Base-by-base conservation (phyloP, 2,888 invertebrate genomes). In the Lasioglossum figueresi region DNA sequence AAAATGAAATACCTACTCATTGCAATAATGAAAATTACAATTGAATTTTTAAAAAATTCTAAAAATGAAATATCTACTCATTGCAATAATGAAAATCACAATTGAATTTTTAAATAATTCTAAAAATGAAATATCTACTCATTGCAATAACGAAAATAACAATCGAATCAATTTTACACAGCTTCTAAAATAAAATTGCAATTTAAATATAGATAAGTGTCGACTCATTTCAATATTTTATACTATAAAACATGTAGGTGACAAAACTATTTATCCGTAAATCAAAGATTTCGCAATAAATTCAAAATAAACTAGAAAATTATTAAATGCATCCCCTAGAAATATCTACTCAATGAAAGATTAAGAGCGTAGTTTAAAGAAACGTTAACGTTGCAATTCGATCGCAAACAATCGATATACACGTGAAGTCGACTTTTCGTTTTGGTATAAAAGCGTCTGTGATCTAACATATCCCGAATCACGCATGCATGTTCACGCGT, bases 341-440 rank as follows among this genome's bases (percentile, higher is more conserved):
- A 52, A 52, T 52, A 52, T 52, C 23, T 23, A n/a, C 52, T 10
- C 3, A 3, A 23, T 52, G 4, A 52, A 10, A 52, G 23, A 52
- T 3, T n/a, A n/a, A 10, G 8, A 52, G 19, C n/a, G n/a, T 10
- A 52, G 10, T 43, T 52, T 52, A 1, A n/a, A 19, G 10, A n/a
- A 10, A 52, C n/a, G 23, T 52, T 23, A 23, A 10, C 8, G n/a
- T 52, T 52, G 23, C n/a, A 52, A 52, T n/a, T n/a, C 23, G n/a
- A 52, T 52, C n/a, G 3, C 3, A 23, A 23, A n/a, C 52, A 56
- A 23, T 52, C 2, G 8, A 52, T n/a, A n/a, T 12, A n/a, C 56
- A 16, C 6, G 6, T 31, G 19, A 66, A 79, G 85, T 86, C 77
- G 86, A 86, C 8, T 80, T 86, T 66, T 79, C 80, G 78, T 76